Conservation (phyloP, 2,113 vertebrate genomes). For the Monopterus albus region DNA sequence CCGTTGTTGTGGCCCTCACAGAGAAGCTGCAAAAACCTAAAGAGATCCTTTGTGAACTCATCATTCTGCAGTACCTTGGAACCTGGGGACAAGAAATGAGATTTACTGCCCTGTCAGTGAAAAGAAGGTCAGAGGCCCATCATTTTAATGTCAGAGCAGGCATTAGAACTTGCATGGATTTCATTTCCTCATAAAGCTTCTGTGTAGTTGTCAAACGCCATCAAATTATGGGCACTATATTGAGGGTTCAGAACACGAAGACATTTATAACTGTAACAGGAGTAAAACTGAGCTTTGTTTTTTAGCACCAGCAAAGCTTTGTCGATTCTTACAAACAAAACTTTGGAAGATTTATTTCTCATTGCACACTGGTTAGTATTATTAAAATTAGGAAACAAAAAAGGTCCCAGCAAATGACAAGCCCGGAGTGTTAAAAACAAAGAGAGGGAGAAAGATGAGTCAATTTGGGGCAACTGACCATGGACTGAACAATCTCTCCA, state of each 20-base stretch:
- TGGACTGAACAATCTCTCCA: slow-evolving; percentile 52
- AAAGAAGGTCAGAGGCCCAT: slow-evolving; percentile 44
- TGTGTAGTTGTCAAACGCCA: slow-evolving; percentile 30
- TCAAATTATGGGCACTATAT: slow-evolving; percentile 49
- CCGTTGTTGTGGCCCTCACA: slow-evolving; percentile 99
- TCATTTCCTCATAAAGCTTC: slow-evolving; percentile 53
- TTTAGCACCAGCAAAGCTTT: slow-evolving; percentile 61
- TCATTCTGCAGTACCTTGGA: slow-evolving; percentile 98
- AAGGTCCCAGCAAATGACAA: slow-evolving; percentile 73
- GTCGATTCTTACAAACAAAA: slow-evolving; percentile 62
- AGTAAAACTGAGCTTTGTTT: slow-evolving; percentile 46
- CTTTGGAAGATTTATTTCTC: slow-evolving; percentile 53
- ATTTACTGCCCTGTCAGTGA: slow-evolving; percentile 46
- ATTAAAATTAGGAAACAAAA: slow-evolving; percentile 55
- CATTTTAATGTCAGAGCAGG: slow-evolving; percentile 50
- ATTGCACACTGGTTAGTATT: slow-evolving; percentile 63
- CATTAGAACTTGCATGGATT: slow-evolving; percentile 53
- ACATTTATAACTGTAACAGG: no score
- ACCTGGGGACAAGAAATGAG: slow-evolving; percentile 85
- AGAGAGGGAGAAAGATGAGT: slow-evolving; percentile 47
- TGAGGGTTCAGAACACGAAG: slow-evolving; percentile 32
- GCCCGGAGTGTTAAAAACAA: slow-evolving; percentile 54
- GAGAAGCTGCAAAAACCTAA: slow-evolving; percentile 96
- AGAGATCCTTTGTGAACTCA: slow-evolving; percentile 96
- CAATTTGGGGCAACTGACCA: slow-evolving; percentile 54